Conservation (phyloP, 1,140 invertebrate species). For the Onthophagus taurus region DNA sequence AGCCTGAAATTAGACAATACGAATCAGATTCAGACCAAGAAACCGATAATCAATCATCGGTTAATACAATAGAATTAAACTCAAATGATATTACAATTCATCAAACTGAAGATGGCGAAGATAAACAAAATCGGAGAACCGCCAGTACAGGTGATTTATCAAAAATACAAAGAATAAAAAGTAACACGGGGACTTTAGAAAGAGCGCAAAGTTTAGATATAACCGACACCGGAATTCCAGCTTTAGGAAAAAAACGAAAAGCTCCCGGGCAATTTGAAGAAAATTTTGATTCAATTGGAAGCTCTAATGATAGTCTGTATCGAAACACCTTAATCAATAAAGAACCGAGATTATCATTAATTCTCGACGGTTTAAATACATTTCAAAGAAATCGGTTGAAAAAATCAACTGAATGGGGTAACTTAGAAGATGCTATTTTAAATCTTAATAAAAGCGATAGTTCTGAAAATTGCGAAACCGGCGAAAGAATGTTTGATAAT, state of each 20-base stretch:
- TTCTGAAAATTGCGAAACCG: neutral
- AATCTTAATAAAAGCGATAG: constrained; percentile 12
- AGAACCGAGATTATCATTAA: constrained; percentile 52
- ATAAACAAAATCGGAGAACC: constrained; percentile 62
- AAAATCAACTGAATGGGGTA: constrained; percentile 65
- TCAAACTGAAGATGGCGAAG: constrained; percentile 47
- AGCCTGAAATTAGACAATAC: constrained; percentile 22
- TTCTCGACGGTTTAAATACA: constrained; percentile 53
- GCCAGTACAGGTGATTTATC: constrained; percentile 72
- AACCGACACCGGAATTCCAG: constrained; percentile 49
- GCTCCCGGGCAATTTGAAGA: constrained; percentile 43
- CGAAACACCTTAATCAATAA: constrained; percentile 36
- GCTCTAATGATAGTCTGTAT: constrained; percentile 30
- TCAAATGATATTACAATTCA: constrained; percentile 66
- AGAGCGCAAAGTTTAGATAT: constrained; percentile 74
- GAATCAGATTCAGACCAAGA: constrained; percentile 44
- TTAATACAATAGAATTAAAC: constrained; percentile 58
- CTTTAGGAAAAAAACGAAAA: constrained; percentile 54
- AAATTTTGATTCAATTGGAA: constrained; percentile 23
- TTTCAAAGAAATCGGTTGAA: constrained; percentile 58
- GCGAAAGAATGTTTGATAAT: too few relatives aligned
- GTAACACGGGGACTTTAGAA: constrained; percentile 52
- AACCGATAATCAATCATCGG: constrained; percentile 37
- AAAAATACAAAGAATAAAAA: constrained; percentile 53
- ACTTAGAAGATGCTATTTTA: constrained; percentile 62